Evolutionary conservation across 2,888 invertebrate genomes (phyloP), one percentile per base, ranked within the genome.

Genomic region (Lithosia quadra): DNA sequence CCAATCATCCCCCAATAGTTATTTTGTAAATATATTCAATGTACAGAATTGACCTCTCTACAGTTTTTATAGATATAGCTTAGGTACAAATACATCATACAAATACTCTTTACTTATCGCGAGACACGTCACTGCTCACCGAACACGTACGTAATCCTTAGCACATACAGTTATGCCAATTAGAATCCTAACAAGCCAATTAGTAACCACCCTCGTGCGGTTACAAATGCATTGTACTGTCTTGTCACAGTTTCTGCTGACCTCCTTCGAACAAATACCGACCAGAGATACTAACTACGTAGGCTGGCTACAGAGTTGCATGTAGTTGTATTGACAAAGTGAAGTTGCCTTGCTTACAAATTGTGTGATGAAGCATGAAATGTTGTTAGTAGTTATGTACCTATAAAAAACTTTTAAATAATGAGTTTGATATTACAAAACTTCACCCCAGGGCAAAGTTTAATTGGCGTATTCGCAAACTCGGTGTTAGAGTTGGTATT

Each of bases 141-240:
- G 21, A 11, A 11, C 34, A n/a, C 21, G 13, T 60, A 56, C 0
- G 28, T 18, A 56, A 56, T 28, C 56, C 56, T 56, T 28, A 56
- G 8, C 24, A 53, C 18, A 33, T 56, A 33, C 34, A 59, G n/a
- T 49, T 22, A 22, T 59, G 33, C 65, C 59, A 58, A 59, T 53
- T 65, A 59, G 28, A 34, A 55, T 28, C 24, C 34, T 56, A 58
- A 67, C 49, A 67, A 63, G 34, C 57, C 67, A 67, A 67, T 67
- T 72, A 72, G 65, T 63, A 65, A 55, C 53, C 57, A 56, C 15
- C 24, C 55, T 33, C 18, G 65, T 60, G 34, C 22, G 43, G 61
- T 62, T 36, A 36, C 22, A 10, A 62, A 43, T 43, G 28, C 36
- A 43, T 56, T 62, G 22, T 67, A 15, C 59, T 28, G 18, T 21